Conservation (phyloP, 2,888 invertebrate genomes). For the Scelioninae gen. 2 region DNA sequence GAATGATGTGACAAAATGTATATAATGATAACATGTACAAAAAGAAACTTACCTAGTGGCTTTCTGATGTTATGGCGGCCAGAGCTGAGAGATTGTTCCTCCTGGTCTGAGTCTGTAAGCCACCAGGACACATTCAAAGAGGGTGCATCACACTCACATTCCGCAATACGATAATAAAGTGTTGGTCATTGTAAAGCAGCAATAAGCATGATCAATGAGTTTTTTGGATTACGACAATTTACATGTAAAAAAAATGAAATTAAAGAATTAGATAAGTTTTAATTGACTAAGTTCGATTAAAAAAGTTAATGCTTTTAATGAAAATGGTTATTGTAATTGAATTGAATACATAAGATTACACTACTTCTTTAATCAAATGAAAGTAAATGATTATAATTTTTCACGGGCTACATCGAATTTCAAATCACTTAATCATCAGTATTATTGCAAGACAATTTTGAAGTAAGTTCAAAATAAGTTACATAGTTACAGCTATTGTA, state of each 20-base stretch:
- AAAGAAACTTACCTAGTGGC: slow-evolving; percentile 77
- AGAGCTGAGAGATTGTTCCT: slow-evolving; percentile 74
- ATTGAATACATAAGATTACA: too few relatives aligned
- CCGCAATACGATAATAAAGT: slow-evolving; percentile 73
- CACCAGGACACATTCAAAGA: slow-evolving; percentile 74
- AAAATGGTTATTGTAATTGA: too few relatives aligned
- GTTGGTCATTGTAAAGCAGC: slow-evolving; percentile 65
- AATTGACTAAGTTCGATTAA: too few relatives aligned
- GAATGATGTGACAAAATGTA: slow-evolving; percentile 50
- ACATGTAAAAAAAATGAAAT: not conserved
- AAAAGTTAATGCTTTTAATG: too few relatives aligned
- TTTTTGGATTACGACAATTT: slow-evolving; percentile 37
- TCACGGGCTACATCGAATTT: not conserved
- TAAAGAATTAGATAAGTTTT: too few relatives aligned
- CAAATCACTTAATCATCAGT: not conserved
- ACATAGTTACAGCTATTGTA: slow-evolving; percentile 8
- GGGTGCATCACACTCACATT: slow-evolving; percentile 75
- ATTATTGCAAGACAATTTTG: not conserved
- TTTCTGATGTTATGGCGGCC: slow-evolving; percentile 77
- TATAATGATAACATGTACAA: slow-evolving; percentile 18
- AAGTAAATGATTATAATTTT: too few relatives aligned
- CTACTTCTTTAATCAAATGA: too few relatives aligned
- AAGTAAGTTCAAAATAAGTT: not conserved
- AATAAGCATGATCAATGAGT: slow-evolving; percentile 45
- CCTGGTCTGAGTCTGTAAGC: slow-evolving; percentile 75